Base-by-base conservation (phyloP, 2,113 vertebrate genomes). In the Columbina picui region DNA sequence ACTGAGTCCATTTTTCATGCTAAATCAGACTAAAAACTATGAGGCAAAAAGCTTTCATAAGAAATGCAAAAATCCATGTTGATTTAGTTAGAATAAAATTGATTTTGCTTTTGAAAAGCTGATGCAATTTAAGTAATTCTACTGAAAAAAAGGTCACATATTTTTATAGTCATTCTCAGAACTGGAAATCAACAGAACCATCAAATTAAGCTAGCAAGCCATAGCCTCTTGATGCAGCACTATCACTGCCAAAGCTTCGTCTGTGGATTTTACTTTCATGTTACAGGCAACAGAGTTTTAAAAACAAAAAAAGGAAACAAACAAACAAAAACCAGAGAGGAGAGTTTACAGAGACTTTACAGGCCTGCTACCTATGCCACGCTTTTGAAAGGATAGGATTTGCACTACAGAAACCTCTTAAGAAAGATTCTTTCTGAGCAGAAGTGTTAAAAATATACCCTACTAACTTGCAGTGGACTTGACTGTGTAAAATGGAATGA, bases 31-130 rank as follows among this genome's bases (percentile, higher is more conserved):
- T 76, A 30, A 84, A 77, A 89, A 36, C 11, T 50, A 70, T 14
- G 14, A 80, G 47, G 3, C 39, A 64, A 74, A 63, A 14, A 11
- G 1, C 3, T 77, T 81, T 47, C 73, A 23, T 34, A 67, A 90
- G 65, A 93, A 84, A n/a, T 45, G 43, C 6, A 81, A 60, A 94
- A 89, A 93, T 77, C 39, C 60, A 50, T 55, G 56, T 84, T 82
- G 55, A 90, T 94, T 87, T 87, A 93, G 52, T 92, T 80, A 74
- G 17, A 91, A 8, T 38, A 91, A 94, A 95, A 93, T 78, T 71
- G 43, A 94, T 94, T 88, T 85, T 94, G 12, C 36, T 92, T 95
- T 83, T 73, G 39, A 90, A 86, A 13, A 74, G n/a, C 29, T 81
- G 61, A 83, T 47, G 14, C 26, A 83, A 71, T 78, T 53, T 57